These are phyloP conservation scores for Ceratina calcarata DNA, from an alignment of 1,140 invertebrate genomes.

Conservation along the genomic window DNA sequence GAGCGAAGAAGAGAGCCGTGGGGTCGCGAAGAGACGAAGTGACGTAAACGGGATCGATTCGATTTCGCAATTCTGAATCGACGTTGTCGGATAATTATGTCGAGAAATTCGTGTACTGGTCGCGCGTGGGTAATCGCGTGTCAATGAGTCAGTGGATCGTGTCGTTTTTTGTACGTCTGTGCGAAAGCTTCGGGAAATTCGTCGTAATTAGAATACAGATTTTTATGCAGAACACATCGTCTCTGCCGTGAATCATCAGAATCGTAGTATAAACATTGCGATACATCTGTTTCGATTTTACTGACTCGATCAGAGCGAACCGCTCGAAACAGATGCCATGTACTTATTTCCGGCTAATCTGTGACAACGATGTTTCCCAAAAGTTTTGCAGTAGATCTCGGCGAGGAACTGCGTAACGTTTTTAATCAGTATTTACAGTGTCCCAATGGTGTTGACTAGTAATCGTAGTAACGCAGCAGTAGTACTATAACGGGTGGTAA, in stretches of 20 bases:
- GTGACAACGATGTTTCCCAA: not conserved
- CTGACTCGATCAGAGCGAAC: no score
- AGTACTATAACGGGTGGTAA: no score
- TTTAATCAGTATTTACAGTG: slow-evolving; percentile 25
- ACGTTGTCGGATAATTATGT: slow-evolving; percentile 11
- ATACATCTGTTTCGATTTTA: no score
- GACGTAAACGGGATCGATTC: slow-evolving; percentile 18
- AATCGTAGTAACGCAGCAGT: slow-evolving; percentile 31
- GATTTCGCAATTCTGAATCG: slow-evolving; percentile 21
- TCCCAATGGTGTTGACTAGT: slow-evolving; percentile 24
- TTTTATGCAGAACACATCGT: not conserved
- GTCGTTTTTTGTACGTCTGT: not conserved
- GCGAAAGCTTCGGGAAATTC: slow-evolving; percentile 5
- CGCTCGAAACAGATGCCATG: no score
- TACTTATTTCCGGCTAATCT: no score
- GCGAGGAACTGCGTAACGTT: slow-evolving; percentile 8
- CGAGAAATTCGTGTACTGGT: slow-evolving; percentile 39
- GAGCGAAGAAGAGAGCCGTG: not conserved
- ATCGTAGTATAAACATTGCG: no score
- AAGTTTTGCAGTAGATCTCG: slow-evolving; percentile 3
- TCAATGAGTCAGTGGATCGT: slow-evolving; percentile 8
- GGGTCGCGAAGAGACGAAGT: slow-evolving; percentile 28
- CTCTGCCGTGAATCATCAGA: no score
- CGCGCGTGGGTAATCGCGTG: slow-evolving; percentile 1
- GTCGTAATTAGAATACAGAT: not conserved